Percentiles rank a stretch among this genome's conserved stretches.
Evolutionary conservation across 2,797 vertebrate genomes (phyloP).

Genomic region (Strix occidentalis): DNA sequence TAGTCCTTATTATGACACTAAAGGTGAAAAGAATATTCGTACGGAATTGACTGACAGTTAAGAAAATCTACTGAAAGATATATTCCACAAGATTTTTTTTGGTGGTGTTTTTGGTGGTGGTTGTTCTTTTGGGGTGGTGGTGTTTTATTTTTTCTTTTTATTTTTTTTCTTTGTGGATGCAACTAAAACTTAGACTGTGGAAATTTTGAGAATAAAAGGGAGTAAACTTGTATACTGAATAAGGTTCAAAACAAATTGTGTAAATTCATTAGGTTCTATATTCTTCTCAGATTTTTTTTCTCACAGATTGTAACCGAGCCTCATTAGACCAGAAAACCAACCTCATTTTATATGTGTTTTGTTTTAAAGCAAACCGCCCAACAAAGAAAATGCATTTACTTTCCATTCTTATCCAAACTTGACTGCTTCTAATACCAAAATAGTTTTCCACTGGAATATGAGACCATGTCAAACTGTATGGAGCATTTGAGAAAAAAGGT

Average conservation of each 20-base stretch:
- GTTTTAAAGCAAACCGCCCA: background rate
- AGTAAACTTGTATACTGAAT: background rate
- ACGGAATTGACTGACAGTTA: background rate
- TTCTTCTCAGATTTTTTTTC: background rate
- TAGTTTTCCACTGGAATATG: background rate
- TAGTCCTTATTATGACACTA: background rate
- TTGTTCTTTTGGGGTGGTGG: background rate
- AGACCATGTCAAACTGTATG: background rate
- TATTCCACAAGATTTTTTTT: background rate
- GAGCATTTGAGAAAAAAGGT: background rate
- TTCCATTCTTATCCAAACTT: background rate
- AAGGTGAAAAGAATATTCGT: background rate
- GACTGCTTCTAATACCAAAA: background rate
- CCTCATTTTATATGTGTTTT: background rate
- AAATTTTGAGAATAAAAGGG: background rate
- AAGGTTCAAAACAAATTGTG: background rate
- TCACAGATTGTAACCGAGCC: background rate
- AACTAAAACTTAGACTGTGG: background rate
- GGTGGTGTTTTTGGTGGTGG: background rate
- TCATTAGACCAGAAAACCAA: background rate
- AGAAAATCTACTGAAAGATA: background rate
- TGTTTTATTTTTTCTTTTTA: accelerated
- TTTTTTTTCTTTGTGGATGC: accelerated
- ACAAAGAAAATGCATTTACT: background rate
- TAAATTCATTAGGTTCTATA: background rate